phyloP scores from a whole-genome alignment of 2,888 invertebrate genomes.

The Hypena proboscidalis region DNA sequence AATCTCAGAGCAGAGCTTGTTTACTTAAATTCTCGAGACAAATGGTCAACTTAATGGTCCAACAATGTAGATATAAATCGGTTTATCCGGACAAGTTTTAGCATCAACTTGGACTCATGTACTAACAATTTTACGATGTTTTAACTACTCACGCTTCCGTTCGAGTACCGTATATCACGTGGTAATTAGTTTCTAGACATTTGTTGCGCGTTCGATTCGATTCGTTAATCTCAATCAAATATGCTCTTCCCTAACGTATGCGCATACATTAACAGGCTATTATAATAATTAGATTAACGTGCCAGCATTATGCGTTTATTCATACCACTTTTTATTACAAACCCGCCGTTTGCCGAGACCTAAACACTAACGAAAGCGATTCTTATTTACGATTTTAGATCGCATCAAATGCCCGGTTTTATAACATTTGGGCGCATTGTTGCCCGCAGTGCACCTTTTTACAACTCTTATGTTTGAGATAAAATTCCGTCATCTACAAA shows the following conservation, averaged over 20 bases:
- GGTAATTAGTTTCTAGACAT: slow-evolving; percentile 29
- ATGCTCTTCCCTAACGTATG: slow-evolving; percentile 33
- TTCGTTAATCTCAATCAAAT: slow-evolving; percentile 42
- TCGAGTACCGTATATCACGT: slow-evolving; percentile 17
- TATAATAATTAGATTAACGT: slow-evolving; percentile 38
- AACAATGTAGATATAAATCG: slow-evolving; percentile 29
- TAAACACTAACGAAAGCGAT: slow-evolving; percentile 25
- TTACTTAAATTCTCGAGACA: too few species aligned
- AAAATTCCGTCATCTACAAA: slow-evolving; percentile 60
- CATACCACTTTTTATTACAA: slow-evolving; percentile 20
- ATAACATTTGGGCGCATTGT: slow-evolving; percentile 47
- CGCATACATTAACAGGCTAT: slow-evolving; percentile 33
- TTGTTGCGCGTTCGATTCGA: slow-evolving; percentile 32
- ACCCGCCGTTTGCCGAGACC: slow-evolving; percentile 14
- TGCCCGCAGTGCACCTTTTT: slow-evolving; percentile 37
- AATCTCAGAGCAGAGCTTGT: too few species aligned
- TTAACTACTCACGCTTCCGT: slow-evolving; percentile 17
- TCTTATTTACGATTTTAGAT: slow-evolving; percentile 31
- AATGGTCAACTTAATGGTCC: too few species aligned
- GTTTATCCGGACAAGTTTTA: slow-evolving; percentile 46
- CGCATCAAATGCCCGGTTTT: slow-evolving; percentile 32
- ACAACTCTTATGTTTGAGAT: slow-evolving; percentile 49
- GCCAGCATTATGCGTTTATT: slow-evolving; percentile 28
- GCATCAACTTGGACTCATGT: slow-evolving; percentile 35
- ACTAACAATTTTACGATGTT: slow-evolving; percentile 23